A percentile compares a stretch with the other conserved stretches of the same genome.
Conservation (phyloP, 2,113 vertebrate genomes). For the Campylorhamphus procurvoides region DNA sequence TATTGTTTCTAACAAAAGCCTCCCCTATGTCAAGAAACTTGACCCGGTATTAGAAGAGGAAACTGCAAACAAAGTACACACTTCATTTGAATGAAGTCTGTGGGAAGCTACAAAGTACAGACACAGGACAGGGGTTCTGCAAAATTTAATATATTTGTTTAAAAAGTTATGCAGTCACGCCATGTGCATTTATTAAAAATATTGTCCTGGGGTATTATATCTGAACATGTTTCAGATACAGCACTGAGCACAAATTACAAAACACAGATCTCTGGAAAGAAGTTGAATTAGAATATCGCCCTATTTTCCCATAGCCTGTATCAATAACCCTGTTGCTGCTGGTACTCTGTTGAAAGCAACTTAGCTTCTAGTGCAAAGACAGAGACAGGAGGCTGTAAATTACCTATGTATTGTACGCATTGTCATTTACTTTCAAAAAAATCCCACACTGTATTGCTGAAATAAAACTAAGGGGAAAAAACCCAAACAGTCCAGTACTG, state of each 20-base stretch:
- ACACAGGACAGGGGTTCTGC: background rate
- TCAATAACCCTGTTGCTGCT: background rate
- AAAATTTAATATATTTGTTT: background rate
- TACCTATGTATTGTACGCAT: background rate
- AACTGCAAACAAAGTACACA: background rate
- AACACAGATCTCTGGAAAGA: background rate
- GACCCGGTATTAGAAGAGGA: background rate
- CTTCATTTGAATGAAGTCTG: background rate
- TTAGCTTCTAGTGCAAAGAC: background rate
- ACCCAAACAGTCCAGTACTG: accelerated
- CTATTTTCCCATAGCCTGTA: background rate
- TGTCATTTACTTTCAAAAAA: background rate
- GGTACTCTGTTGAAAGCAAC: background rate
- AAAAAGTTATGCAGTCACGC: background rate
- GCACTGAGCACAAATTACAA: background rate
- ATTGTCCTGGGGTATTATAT: background rate
- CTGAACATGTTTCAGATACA: background rate
- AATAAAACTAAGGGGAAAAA: background rate
- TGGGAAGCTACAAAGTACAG: background rate
- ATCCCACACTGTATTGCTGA: background rate
- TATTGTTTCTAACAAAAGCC: background rate
- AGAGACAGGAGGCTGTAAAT: background rate
- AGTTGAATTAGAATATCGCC: background rate
- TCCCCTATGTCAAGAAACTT: background rate
- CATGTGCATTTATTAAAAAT: background rate